phyloP scores from a whole-genome alignment of 2,113 vertebrate genomes.

The Strigops habroptila region DNA sequence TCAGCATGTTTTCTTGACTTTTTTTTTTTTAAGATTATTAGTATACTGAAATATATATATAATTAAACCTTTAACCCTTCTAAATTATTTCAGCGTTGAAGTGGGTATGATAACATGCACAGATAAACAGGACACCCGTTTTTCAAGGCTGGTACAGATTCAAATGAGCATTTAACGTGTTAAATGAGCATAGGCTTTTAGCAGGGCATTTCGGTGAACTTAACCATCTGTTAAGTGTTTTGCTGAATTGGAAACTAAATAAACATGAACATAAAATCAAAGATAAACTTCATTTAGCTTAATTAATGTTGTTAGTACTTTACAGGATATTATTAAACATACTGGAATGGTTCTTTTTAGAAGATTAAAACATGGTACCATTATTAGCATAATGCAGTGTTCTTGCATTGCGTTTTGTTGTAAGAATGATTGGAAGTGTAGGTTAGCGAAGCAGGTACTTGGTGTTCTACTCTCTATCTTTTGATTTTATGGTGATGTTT shows the following conservation, averaged over 20 bases:
- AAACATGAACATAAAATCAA: neutral
- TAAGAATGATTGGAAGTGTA: neutral
- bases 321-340: neutral
- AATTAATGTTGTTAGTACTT: neutral
- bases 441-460: neutral
- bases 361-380: neutral
- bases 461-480: neutral
- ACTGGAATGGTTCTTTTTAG: neutral
- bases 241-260: neutral
- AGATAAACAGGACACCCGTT: neutral
- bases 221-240: neutral
- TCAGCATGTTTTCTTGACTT: neutral
- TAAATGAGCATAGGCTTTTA: neutral
- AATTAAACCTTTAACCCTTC: neutral
- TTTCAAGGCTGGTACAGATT: neutral
- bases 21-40: neutral
- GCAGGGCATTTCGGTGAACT: neutral
- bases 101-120: fast-evolving
- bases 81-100: neutral
- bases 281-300: neutral
- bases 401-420: neutral
- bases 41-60: neutral
- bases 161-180: neutral
- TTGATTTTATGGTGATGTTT: neutral
- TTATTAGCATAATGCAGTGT: neutral